Evolutionary conservation across 1,140 invertebrate genomes (phyloP), one percentile per base, ranked within the genome.

Genomic region (Neodiprion lecontei): DNA sequence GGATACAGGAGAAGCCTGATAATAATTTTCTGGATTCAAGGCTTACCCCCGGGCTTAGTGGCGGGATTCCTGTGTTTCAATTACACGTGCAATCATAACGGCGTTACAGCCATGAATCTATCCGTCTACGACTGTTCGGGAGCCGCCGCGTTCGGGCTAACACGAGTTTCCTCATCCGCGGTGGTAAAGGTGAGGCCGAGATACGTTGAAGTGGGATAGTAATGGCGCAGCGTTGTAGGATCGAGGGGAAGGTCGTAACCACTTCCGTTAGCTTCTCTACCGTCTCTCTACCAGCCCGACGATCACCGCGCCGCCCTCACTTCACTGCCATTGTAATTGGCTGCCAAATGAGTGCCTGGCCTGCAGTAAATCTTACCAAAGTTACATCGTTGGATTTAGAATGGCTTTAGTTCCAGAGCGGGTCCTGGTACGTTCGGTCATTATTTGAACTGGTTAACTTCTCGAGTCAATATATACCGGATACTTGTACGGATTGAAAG

Each of bases 331-430:
- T 82, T 84, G 82, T 84, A 84, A 84, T 84, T 83, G 83, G 77
- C 80, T 84, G 79, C 81, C 81, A 83, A 83, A 84, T 84, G 82
- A 82, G 81, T 82, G 79, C 70, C 77, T 79, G 80, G 78, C 73
- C 80, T 79, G 69, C 69, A 77, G 75, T 83, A 83, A 84, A 83
- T 84, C 82, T 82, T 78, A 68, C 66, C 10, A 77, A 82, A 76
- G 79, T 80, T 72, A 48, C 73, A 68, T 61, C 23, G 68, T 70
- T 70, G 77, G 67, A 75, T 76, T 79, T 72, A 68, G 67, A 69
- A 77, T 73, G 74, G 48, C 53, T 61, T 61, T 61, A 61, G 11
- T 61, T 61, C 53, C 53, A 61, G 53, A 61, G 11, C n/a, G 28
- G n/a, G 53, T 61, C 53, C 53, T 61, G n/a, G 11, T 61, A 61